Conservation (phyloP, 2,113 vertebrate species). For the Catharus minimus region DNA sequence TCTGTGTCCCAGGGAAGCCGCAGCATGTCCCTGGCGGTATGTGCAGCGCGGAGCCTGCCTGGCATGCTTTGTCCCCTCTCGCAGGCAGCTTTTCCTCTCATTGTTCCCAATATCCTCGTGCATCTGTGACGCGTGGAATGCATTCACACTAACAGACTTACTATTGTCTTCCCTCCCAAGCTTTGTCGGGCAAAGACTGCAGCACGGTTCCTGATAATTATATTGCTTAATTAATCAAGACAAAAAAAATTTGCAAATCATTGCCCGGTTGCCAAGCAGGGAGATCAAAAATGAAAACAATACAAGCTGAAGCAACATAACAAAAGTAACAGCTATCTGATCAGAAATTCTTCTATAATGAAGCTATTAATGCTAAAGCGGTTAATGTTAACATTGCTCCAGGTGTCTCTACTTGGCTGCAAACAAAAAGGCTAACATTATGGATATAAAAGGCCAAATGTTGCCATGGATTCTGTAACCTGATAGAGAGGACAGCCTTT, state of each 20-base stretch:
- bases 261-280: slow-evolving; percentile 82
- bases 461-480: slow-evolving; percentile 88
- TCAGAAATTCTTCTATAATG: slow-evolving; percentile 84
- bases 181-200: slow-evolving; percentile 83
- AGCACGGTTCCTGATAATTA: slow-evolving; percentile 84
- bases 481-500: slow-evolving; percentile 85
- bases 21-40: slow-evolving; percentile 82
- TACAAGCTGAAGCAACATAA: slow-evolving; percentile 80
- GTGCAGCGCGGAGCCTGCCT: slow-evolving; percentile 78
- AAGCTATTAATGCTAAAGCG: slow-evolving; percentile 84
- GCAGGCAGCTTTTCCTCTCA: slow-evolving; percentile 82
- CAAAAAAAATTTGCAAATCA: slow-evolving; percentile 87
- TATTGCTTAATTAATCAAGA: slow-evolving; percentile 89
- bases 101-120: slow-evolving; percentile 85
- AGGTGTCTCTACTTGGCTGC: slow-evolving; percentile 80
- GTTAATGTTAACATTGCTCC: slow-evolving; percentile 84
- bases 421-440: slow-evolving; percentile 87
- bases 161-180: slow-evolving; percentile 82
- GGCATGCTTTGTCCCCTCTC: slow-evolving; percentile 81
- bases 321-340: slow-evolving; percentile 85
- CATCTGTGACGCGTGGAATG: slow-evolving; percentile 87
- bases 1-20: slow-evolving; percentile 83
- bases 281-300: slow-evolving; percentile 83
- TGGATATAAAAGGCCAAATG: slow-evolving; percentile 85
- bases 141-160: slow-evolving; percentile 85